A percentile compares a stretch with the other conserved stretches of the same genome.
Conservation (phyloP, 2,797 vertebrate genomes). For the Rousettus madagascariensis region DNA sequence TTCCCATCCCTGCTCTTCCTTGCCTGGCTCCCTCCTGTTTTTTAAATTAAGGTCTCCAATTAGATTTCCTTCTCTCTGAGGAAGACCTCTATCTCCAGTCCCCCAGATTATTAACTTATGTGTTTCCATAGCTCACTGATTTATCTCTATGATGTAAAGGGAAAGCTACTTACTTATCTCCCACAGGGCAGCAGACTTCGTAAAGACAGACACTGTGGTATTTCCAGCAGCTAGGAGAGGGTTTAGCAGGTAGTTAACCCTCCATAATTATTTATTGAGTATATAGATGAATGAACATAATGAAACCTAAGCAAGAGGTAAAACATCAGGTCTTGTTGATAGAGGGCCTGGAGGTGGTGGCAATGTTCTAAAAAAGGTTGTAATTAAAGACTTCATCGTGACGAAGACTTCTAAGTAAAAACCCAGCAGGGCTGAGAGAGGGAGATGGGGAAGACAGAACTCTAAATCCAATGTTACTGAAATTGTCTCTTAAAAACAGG, state of each 20-base stretch:
- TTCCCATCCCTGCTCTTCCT: background rate
- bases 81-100: background rate
- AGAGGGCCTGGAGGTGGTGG: background rate
- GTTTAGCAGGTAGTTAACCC: background rate
- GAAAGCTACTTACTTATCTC: background rate
- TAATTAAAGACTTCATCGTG: background rate
- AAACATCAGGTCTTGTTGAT: background rate
- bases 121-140: background rate
- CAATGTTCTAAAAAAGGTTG: background rate
- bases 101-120: background rate
- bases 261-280: background rate
- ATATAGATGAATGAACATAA: background rate
- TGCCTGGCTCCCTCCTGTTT: background rate
- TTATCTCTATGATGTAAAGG: background rate
- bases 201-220: background rate
- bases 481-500: background rate
- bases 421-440: background rate
- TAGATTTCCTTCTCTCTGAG: background rate
- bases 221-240: background rate
- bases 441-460: background rate
- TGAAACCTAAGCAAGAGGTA: background rate
- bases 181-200: background rate
- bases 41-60: background rate
- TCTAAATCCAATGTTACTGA: background rate
- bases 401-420: background rate